phyloP scores from a whole-genome alignment of 2,797 vertebrate species.

The Acanthis flammea region DNA sequence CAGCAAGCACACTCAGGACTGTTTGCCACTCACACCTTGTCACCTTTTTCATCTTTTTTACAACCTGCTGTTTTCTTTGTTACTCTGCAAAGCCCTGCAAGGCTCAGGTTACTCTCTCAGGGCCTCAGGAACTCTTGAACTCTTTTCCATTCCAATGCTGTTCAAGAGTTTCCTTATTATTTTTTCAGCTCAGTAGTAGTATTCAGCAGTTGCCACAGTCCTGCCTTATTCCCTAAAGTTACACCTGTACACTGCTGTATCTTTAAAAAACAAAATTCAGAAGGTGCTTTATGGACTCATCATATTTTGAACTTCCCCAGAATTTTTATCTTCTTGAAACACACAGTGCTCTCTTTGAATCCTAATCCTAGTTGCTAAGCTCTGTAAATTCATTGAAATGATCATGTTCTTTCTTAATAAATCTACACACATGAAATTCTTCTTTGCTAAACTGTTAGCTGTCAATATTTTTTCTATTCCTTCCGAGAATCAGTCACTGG shows the following conservation, averaged over 20 bases:
- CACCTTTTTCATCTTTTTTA: not conserved
- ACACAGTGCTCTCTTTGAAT: not conserved
- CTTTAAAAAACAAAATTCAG: not conserved
- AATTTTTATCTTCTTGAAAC: not conserved
- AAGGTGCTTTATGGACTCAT: not conserved
- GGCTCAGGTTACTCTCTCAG: not conserved
- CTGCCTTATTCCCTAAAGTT: not conserved
- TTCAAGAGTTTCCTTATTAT: not conserved
- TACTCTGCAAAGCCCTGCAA: not conserved
- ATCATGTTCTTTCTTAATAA: not conserved
- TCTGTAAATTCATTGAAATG: not conserved
- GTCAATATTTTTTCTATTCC: not conserved
- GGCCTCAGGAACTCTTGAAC: not conserved
- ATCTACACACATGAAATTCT: not conserved
- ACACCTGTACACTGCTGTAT: not conserved
- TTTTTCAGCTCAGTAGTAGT: not conserved
- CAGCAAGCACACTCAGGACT: not conserved
- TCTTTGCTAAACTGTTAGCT: not conserved
- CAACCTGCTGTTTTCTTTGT: not conserved
- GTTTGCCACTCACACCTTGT: not conserved
- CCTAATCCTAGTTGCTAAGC: not conserved
- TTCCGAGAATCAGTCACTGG: not conserved
- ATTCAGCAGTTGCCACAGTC: not conserved
- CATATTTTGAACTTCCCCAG: not conserved
- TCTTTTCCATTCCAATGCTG: not conserved